Base-by-base conservation (phyloP, 2,113 vertebrate genomes). In the Struthio camelus region DNA sequence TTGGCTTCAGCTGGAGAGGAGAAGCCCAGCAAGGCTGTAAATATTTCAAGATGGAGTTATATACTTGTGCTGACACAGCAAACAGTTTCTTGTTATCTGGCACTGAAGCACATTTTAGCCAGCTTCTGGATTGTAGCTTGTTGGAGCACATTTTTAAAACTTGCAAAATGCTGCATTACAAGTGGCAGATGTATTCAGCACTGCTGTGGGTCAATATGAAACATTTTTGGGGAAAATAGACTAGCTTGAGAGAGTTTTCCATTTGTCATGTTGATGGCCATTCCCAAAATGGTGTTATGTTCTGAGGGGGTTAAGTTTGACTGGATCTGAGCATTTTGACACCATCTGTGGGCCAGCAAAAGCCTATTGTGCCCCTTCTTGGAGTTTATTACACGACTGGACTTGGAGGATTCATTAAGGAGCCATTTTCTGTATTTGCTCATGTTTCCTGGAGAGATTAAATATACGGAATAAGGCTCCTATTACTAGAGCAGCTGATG, bases 11-110 rank as follows among this genome's bases (percentile, higher is more conserved):
- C 27, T 75, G 27, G 54, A 95, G 20, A 81, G 62, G 92, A 87
- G 80, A 27, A 93, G 32, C 22, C 61, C 65, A 32, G 38, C 42
- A 89, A 84, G 16, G 14, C 36, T 77, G 66, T 89, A 93, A 95
- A 87, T 93, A 94, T 93, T 93, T 95, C 73, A 76, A 62, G 17
- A 82, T 90, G 56, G 73, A 84, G 72, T 94, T 94, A 71, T 72
- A 77, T 71, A 54, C 32, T 80, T 90, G 24, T 76, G 81, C 86
- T 94, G 90, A 92, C 46, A 72, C 38, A 90, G 73, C 79, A 90
- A 62, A 80, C 11, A 38, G 22, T 87, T 90, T 61, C 38, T 88
- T 96, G 93, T 81, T 80, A 67, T 89, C 77, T 66, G 54, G 40
- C 56, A 44, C 53, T 61, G 80, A 69, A 93, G 50, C 85, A 11